These are phyloP conservation scores for Canis aureus DNA, from an alignment of 2,113 vertebrate species.

Conservation along the genomic window DNA sequence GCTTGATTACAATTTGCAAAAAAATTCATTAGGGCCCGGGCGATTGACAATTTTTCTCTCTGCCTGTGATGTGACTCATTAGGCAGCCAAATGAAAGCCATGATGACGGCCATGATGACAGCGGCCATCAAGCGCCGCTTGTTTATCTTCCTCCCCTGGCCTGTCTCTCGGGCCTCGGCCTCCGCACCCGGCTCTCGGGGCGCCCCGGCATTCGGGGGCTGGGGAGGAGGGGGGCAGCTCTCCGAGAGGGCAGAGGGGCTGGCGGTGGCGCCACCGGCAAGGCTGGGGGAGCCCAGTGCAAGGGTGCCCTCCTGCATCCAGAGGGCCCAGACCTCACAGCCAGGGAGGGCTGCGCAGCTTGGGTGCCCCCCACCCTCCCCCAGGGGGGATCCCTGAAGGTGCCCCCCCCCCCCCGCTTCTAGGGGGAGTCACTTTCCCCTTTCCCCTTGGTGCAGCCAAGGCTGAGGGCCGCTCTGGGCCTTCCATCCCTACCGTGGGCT, in stretches of 20 bases:
- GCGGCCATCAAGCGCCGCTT: slow-evolving; percentile 89
- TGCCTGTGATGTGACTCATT: slow-evolving; percentile 93
- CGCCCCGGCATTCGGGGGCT: not conserved
- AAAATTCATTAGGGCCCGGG: slow-evolving; percentile 96
- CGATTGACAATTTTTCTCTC: slow-evolving; percentile 95
- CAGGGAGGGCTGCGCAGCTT: not conserved
- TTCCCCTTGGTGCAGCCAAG: not conserved
- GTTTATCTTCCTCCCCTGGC: slow-evolving; percentile 90
- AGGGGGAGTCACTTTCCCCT: not conserved
- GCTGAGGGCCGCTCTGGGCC: not conserved
- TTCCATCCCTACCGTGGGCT: fast-evolving
- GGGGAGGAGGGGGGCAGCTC: not conserved
- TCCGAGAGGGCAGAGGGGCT: not conserved
- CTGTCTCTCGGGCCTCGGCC: slow-evolving; percentile 78
- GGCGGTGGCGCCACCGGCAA: fast-evolving
- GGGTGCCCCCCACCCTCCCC: not conserved
- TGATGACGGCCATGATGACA: slow-evolving; percentile 91
- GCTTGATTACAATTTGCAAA: slow-evolving; percentile 99
- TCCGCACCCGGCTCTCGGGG: not conserved
- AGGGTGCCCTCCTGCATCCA: not conserved
- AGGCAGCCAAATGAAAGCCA: slow-evolving; percentile 94
- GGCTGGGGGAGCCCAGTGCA: fast-evolving
- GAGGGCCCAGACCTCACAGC: not conserved
- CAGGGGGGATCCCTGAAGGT: not conserved
- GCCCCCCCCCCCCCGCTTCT: not conserved